Evolutionary conservation across 1,140 invertebrate species (phyloP).

Genomic region (Megathymus violae): DNA sequence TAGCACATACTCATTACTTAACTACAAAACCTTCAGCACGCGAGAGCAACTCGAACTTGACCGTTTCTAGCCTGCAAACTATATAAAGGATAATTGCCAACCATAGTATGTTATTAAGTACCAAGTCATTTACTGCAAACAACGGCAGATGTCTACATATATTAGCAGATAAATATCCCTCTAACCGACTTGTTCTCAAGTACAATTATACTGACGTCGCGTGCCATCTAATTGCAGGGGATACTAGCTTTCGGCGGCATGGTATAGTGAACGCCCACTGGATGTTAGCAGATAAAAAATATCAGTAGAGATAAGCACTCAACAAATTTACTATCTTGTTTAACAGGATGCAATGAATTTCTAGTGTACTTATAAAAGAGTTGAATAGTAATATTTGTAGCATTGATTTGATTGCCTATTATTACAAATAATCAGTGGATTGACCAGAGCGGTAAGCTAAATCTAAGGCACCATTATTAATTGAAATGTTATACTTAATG

Average conservation of each 20-base stretch:
- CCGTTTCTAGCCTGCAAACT: background rate
- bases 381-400: too few species aligned
- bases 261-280: constrained; percentile 4
- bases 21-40: too few species aligned
- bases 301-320: background rate
- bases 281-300: constrained; percentile 5
- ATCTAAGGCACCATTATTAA: too few species aligned
- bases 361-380: background rate
- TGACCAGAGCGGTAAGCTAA: too few species aligned
- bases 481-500: too few species aligned
- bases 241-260: background rate
- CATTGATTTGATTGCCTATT: too few species aligned
- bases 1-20: too few species aligned
- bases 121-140: background rate
- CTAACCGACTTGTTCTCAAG: background rate
- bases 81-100: background rate
- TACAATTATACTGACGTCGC: constrained; percentile 7
- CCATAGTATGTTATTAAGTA: background rate
- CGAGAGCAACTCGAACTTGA: background rate
- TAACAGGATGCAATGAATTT: constrained; percentile 9
- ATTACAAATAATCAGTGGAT: too few species aligned
- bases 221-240: constrained; percentile 1
- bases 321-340: too few species aligned
- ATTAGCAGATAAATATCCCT: background rate
- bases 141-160: background rate